Conservation (phyloP, 2,888 invertebrate genomes). For the Eilema depressum region DNA sequence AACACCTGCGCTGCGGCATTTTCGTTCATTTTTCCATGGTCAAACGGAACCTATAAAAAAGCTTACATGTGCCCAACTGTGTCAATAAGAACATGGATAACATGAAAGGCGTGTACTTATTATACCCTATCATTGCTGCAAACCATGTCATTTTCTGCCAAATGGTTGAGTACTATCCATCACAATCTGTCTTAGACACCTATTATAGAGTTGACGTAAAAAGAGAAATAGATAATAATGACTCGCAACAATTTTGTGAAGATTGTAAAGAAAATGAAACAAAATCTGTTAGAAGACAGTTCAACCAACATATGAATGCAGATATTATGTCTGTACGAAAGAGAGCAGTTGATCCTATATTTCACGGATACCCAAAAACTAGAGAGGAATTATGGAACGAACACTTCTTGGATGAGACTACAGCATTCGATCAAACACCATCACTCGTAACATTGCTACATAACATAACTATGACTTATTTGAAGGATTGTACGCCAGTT, state of each 20-base stretch:
- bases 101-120: constrained; percentile 37
- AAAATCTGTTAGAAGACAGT: constrained; percentile 19
- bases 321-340: constrained; percentile 34
- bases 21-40: constrained; percentile 63
- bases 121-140: constrained; percentile 27
- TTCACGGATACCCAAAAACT: constrained; percentile 87
- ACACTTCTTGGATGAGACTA: constrained; percentile 77
- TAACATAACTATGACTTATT: constrained; percentile 87
- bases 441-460: constrained; percentile 88
- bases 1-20: constrained; percentile 77
- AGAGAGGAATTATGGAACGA: constrained; percentile 85
- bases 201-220: constrained; percentile 30
- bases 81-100: constrained; percentile 23
- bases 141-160: constrained; percentile 46
- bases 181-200: constrained; percentile 52
- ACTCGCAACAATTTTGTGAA: neutral
- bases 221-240: constrained; percentile 31
- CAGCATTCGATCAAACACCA: constrained; percentile 81
- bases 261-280: constrained; percentile 18
- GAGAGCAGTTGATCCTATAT: constrained; percentile 83
- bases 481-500: constrained; percentile 89
- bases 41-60: constrained; percentile 67
- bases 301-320: constrained; percentile 26
- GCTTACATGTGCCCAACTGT: constrained; percentile 16
- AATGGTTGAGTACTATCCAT: constrained; percentile 72